These are phyloP conservation scores for Chaetura pelagica DNA, from an alignment of 2,113 vertebrate species.

Conservation along the genomic window DNA sequence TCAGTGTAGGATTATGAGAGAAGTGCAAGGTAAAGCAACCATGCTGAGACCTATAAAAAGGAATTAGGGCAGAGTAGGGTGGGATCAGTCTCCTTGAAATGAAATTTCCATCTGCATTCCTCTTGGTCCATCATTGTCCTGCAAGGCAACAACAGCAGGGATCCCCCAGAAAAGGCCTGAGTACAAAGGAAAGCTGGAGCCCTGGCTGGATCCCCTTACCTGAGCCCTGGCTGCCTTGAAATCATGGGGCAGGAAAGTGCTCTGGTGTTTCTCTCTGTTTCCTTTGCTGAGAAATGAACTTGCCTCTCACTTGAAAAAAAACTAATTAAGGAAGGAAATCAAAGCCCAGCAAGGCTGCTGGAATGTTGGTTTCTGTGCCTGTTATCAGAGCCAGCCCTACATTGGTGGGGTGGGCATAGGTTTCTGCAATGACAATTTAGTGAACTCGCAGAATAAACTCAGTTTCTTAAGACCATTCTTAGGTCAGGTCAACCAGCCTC, in stretches of 20 bases:
- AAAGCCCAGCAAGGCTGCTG: constrained; percentile 59
- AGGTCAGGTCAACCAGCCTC: constrained; percentile 7
- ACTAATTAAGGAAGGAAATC: constrained; percentile 76
- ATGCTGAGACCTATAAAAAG: background rate
- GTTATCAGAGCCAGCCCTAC: constrained; percentile 8
- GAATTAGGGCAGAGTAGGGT: background rate
- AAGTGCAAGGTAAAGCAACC: background rate
- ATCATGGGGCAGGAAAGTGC: background rate
- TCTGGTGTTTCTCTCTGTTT: background rate
- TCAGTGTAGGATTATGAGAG: background rate
- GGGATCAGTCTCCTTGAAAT: background rate
- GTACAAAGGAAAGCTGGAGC: background rate
- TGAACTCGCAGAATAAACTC: background rate
- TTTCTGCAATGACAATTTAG: background rate
- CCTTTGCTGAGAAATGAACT: constrained; percentile 60
- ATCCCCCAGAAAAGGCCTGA: background rate
- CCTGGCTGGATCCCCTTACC: background rate
- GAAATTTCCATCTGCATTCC: background rate
- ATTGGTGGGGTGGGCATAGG: background rate
- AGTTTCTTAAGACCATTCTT: background rate
- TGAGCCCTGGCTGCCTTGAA: background rate
- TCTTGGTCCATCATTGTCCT: background rate
- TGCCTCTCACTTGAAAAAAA: constrained; percentile 73
- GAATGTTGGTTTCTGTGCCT: background rate
- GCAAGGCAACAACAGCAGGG: background rate